A percentile compares a stretch with the other conserved stretches of the same genome.
Evolutionary conservation across 2,888 invertebrate genomes (phyloP).

Genomic region (Podotricha telesiphe): DNA sequence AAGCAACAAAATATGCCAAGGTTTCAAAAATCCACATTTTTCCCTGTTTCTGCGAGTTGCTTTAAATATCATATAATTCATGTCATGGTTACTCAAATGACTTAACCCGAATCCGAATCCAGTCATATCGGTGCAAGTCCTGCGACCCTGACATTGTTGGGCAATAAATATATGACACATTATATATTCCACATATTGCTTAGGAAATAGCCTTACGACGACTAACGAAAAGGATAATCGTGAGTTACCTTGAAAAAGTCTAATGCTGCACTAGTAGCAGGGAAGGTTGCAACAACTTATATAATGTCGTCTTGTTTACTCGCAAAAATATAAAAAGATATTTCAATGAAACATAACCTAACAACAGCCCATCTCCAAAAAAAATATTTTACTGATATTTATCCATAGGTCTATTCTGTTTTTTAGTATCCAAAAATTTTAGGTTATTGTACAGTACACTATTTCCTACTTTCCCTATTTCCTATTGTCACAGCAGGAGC

Average conservation of each 20-base stretch:
- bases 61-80: constrained; percentile 23
- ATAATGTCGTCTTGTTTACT: too few species aligned
- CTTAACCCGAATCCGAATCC: constrained; percentile 36
- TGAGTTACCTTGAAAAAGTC: neutral
- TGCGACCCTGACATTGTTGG: constrained; percentile 48
- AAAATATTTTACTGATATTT: too few species aligned
- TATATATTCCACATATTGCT: constrained; percentile 49
- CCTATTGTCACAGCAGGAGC: too few species aligned
- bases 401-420: too few species aligned
- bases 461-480: too few species aligned
- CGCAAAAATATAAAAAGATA: too few species aligned
- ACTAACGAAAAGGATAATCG: constrained; percentile 13
- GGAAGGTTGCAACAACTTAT: too few species aligned
- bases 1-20: constrained; percentile 15
- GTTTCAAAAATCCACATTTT: constrained; percentile 29
- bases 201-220: constrained; percentile 50
- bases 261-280: too few species aligned
- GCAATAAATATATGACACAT: constrained; percentile 49
- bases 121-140: constrained; percentile 35
- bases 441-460: too few species aligned
- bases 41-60: constrained; percentile 25
- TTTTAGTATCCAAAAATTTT: too few species aligned
- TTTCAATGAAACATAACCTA: too few species aligned
- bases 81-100: constrained; percentile 35
- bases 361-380: too few species aligned